Evolutionary conservation across 2,888 invertebrate genomes (phyloP), one percentile per base, ranked within the genome.

Genomic region (Timema podura): DNA sequence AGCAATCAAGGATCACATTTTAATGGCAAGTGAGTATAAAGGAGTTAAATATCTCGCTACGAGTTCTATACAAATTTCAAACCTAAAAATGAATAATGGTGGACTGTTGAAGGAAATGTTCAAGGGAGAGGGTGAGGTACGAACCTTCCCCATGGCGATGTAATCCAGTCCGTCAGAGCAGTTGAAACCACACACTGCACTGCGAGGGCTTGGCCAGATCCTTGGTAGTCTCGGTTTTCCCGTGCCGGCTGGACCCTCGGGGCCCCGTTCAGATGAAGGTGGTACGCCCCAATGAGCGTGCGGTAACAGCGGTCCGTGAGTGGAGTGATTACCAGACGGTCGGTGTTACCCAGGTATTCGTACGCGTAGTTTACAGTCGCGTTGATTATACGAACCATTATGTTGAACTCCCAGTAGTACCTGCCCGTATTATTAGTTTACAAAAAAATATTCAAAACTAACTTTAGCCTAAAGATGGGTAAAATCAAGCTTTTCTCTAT

Each of bases 191-290:
- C 90, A 79, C 93, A 93, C 78, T 95, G 95, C 1, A 96, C 93
- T 0, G 95, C 96, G 66, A 96, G 79, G 0, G 95, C 82, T 95
- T 94, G 6, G 95, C 95, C 74, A 96, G 83, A 83, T 96, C 96
- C 83, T 96, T 96, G 0, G 92, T 92, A 16, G 94, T 93, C 83
- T 95, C 95, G 0, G 94, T 95, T 83, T 95, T 95, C 95, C 95
- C 0, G 94, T 94, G 0, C 94, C 93, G 0, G 92, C 91, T 0
- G 94, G 94, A 0, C 92, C 92, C 82, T 92, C 91, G 0, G 91
- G 6, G 91, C 91, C n/a, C 93, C 93, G 77, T 93, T 92, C 75
- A 94, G 82, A 80, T 94, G 91, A 65, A 94, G 83, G 77, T 91
- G 90, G 80, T 91, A 93, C 1, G 94, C 93, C 0, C 92, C 92